Conservation (phyloP, 2,888 invertebrate species). For the Cordilura impudica region DNA sequence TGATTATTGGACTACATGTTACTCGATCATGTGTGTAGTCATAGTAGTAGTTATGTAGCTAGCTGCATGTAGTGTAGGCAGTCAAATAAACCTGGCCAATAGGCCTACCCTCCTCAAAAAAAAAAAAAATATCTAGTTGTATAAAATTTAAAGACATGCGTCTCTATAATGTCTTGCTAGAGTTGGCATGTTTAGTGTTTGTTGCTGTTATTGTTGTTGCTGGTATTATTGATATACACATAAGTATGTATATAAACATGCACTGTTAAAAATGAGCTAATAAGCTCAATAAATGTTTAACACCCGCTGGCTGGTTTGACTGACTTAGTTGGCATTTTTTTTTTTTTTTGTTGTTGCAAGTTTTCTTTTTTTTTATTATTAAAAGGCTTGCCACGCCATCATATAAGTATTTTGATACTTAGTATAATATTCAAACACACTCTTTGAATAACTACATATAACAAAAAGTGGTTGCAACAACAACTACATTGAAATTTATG, state of each 20-base stretch:
- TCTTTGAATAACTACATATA: conserved; percentile 3
- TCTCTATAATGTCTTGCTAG: conserved; percentile 36
- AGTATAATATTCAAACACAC: conserved; percentile 38
- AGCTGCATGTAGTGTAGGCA: conserved; percentile 13
- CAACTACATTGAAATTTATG: conserved; percentile 61
- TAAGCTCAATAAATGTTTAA: conserved; percentile 75
- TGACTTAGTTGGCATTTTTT: conserved; percentile 39
- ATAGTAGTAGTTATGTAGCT: neutral
- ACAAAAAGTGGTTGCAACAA: conserved; percentile 24
- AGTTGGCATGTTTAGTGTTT: conserved; percentile 57
- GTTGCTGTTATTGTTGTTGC: conserved; percentile 33
- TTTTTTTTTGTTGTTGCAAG: neutral
- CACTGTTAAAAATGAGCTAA: conserved; percentile 68
- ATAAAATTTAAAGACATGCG: conserved; percentile 41
- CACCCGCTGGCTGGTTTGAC: conserved; percentile 71
- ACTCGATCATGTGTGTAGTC: conserved; percentile 44
- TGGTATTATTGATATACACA: neutral
- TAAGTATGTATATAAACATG: conserved; percentile 43
- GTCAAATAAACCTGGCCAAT: conserved; percentile 28
- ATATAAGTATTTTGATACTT: conserved; percentile 15
- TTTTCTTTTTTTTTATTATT: neutral
- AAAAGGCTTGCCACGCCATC: conserved; percentile 57
- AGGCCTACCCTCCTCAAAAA: conserved; percentile 43
- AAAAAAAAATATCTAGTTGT: neutral
- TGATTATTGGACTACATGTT: conserved; percentile 58